Evolutionary conservation across 2,888 invertebrate species (phyloP).

Genomic region (Dyspetes luteomarginatus): DNA sequence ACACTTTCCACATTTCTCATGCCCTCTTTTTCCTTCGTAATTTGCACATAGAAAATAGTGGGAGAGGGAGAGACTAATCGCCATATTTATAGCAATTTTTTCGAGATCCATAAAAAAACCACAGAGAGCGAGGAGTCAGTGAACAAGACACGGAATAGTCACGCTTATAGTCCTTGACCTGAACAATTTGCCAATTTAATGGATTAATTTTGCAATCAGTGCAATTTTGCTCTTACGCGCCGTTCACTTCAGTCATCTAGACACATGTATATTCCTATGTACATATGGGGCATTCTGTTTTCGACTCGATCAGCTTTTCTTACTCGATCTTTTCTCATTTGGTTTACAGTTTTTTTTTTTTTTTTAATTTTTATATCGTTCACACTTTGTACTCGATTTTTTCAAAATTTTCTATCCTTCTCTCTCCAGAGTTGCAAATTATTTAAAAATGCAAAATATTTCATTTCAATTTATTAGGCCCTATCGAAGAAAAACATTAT

Average conservation of each 20-base stretch:
- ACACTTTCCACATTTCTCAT: neutral
- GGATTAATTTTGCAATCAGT: slow-evolving; percentile 67
- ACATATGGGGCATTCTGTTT: neutral
- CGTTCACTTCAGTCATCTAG: slow-evolving; percentile 55
- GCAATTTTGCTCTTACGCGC: slow-evolving; percentile 61
- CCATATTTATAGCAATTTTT: slow-evolving; percentile 7
- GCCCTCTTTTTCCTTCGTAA: neutral
- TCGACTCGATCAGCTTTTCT: too few species aligned
- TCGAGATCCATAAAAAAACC: slow-evolving; percentile 29
- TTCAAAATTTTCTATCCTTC: too few species aligned
- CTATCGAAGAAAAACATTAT: too few species aligned
- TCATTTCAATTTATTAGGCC: too few species aligned
- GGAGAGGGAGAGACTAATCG: neutral
- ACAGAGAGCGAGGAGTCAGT: too few species aligned
- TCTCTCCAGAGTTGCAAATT: too few species aligned
- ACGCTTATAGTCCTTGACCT: slow-evolving; percentile 67
- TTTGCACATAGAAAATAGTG: too few species aligned
- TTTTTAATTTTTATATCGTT: too few species aligned
- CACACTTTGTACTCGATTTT: too few species aligned
- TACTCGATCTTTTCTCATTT: too few species aligned
- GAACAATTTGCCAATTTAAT: slow-evolving; percentile 67
- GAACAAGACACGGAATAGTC: slow-evolving; percentile 38
- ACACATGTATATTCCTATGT: neutral
- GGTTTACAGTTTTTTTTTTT: too few species aligned
- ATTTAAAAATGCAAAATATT: too few species aligned